These are phyloP conservation scores for Conopomorpha cramerella DNA, from an alignment of 1,140 invertebrate species.

Conservation along the genomic window DNA sequence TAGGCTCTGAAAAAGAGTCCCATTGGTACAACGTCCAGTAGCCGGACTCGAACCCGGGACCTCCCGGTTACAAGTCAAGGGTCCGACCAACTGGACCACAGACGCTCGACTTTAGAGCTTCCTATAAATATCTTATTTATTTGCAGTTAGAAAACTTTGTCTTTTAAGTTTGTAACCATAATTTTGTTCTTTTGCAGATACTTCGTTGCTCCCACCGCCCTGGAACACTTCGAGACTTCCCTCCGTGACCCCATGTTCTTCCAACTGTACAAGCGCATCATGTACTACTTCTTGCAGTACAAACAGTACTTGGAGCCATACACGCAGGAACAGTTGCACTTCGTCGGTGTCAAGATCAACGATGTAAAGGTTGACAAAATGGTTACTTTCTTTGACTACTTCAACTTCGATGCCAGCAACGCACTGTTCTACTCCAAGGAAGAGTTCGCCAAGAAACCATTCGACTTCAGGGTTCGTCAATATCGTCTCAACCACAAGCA, in stretches of 20 bases:
- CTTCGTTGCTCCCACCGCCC: constrained; percentile 12
- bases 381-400: constrained; percentile 59
- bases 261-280: constrained; percentile 55
- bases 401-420: constrained; percentile 49
- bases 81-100: too few relatives aligned
- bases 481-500: constrained; percentile 63
- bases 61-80: too few relatives aligned
- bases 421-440: too few relatives aligned
- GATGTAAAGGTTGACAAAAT: constrained; percentile 57
- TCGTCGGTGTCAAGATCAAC: constrained; percentile 63
- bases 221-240: constrained; percentile 56
- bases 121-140: too few relatives aligned
- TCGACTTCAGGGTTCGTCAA: constrained; percentile 21
- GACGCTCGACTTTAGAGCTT: too few relatives aligned
- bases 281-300: constrained; percentile 62
- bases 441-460: too few relatives aligned
- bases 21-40: too few relatives aligned
- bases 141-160: too few relatives aligned
- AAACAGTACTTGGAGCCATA: constrained; percentile 49
- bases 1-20: too few relatives aligned
- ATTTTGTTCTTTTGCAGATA: constrained; percentile 10
- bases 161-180: too few relatives aligned
- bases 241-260: constrained; percentile 55
- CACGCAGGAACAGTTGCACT: constrained; percentile 52
- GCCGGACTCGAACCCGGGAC: too few relatives aligned